Conservation (phyloP, 1,140 invertebrate genomes). For the Eupeodes corollae region DNA sequence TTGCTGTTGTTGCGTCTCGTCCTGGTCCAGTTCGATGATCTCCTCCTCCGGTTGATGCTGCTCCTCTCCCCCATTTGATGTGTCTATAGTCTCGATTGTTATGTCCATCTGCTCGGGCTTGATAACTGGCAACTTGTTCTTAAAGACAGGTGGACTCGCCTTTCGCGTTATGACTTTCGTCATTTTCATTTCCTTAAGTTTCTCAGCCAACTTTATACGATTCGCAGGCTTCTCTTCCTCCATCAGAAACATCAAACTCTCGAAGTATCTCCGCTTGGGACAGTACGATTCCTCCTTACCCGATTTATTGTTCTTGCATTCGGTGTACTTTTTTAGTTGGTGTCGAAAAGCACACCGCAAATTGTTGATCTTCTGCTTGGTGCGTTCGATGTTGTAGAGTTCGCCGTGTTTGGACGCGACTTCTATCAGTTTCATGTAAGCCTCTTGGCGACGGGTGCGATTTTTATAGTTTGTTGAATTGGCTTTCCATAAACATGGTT, state of each 20-base stretch:
- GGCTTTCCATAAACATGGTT: constrained; percentile 35
- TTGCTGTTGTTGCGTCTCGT: too few relatives aligned
- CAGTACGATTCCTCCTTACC: constrained; percentile 34
- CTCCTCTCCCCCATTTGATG: constrained; percentile 18
- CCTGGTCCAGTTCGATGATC: too few relatives aligned
- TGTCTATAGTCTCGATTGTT: background rate
- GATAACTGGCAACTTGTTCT: constrained; percentile 20
- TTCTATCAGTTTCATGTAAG: constrained; percentile 30
- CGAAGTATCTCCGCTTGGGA: constrained; percentile 31
- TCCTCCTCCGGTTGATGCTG: constrained; percentile 12
- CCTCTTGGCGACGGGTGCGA: constrained; percentile 25
- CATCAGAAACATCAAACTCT: constrained; percentile 33
- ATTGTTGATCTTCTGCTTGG: constrained; percentile 37
- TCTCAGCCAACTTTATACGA: constrained; percentile 12
- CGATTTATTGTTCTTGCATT: constrained; percentile 26
- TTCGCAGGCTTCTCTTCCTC: constrained; percentile 31
- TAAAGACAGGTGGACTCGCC: constrained; percentile 1
- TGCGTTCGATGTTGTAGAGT: constrained; percentile 32
- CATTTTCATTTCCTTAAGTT: constrained; percentile 13
- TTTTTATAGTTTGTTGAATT: constrained; percentile 31
- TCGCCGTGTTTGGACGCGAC: constrained; percentile 34
- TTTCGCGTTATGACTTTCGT: constrained; percentile 10
- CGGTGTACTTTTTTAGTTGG: constrained; percentile 32
- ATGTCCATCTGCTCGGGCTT: background rate
- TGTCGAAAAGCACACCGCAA: constrained; percentile 34